Evolutionary conservation across 2,888 invertebrate genomes (phyloP), one percentile per base, ranked within the genome.

Genomic region (Argynnis bischoffii): DNA sequence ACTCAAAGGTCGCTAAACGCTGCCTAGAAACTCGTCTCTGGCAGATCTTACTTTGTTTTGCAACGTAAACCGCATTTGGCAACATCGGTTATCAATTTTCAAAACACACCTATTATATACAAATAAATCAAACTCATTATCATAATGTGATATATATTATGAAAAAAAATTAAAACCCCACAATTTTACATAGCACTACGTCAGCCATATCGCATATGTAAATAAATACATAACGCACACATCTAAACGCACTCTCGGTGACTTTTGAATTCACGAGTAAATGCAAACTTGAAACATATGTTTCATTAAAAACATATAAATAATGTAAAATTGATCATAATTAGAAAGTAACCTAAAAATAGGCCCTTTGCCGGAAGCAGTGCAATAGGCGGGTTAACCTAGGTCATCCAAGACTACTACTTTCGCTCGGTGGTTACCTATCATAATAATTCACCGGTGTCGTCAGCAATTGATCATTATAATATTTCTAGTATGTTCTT

Each of bases 261-360:
- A 78, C 66, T n/a, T 68, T 60, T 63, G 35, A 8, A 41, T 41
- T 41, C 11, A 67, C 21, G 72, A 76, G 71, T 26, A 47, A 75
- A 78, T 76, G 79, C 76, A 74, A 54, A 76, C 69, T 67, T 65
- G 67, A 71, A 76, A 77, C 79, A 79, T 76, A 78, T 80, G 77
- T 77, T 31, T 50, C 76, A 26, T 74, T 65, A 64, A 55, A 74
- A 71, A 69, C 53, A 66, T 66, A 72, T 72, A 72, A 79, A 76
- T 78, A 76, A 70, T 78, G 78, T 75, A 70, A 76, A 76, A 78
- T 79, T 71, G 70, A 74, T 74, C 67, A 74, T 79, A 81, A 73
- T 75, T 78, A 80, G 77, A 81, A 88, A 84, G 82, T 89, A 89
- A 90, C 88, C 88, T 88, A 85, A 82, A 86, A 84, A 76, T 77